phyloP scores from a whole-genome alignment of 1,140 invertebrate genomes.

The Dendrolimus kikuchii region DNA sequence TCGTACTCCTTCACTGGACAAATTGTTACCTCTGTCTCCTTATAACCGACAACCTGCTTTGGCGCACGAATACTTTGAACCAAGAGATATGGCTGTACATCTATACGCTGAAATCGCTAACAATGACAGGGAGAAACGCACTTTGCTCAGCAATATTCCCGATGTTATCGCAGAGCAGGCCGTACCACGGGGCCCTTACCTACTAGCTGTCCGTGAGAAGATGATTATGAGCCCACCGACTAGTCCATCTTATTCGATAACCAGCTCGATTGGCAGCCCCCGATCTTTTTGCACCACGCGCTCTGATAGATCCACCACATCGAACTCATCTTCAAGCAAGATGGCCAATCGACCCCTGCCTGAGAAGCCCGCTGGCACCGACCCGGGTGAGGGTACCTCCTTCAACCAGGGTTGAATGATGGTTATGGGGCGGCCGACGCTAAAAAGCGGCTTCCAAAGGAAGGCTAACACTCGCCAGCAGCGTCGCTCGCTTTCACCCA shows the following conservation, averaged over 20 bases:
- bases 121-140: slow-evolving; percentile 51
- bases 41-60: slow-evolving; percentile 73
- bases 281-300: slow-evolving; percentile 21
- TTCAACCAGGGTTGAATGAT: slow-evolving; percentile 31
- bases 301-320: slow-evolving; percentile 44
- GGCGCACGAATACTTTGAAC: slow-evolving; percentile 81
- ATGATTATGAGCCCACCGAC: slow-evolving; percentile 21
- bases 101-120: slow-evolving; percentile 80
- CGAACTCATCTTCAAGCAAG: slow-evolving; percentile 64
- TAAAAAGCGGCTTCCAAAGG: not conserved
- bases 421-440: slow-evolving; percentile 10
- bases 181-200: slow-evolving; percentile 52
- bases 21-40: slow-evolving; percentile 67
- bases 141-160: slow-evolving; percentile 49
- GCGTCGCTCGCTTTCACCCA: slow-evolving; percentile 7
- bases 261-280: slow-evolving; percentile 16
- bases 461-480: not conserved
- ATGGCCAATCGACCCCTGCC: slow-evolving; percentile 81
- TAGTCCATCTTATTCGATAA: slow-evolving; percentile 19
- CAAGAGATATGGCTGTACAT: slow-evolving; percentile 78
- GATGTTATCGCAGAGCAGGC: slow-evolving; percentile 51
- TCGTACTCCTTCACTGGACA: slow-evolving; percentile 75
- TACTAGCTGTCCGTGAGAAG: slow-evolving; percentile 56
- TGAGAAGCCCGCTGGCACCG: slow-evolving; percentile 73
- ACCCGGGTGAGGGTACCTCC: slow-evolving; percentile 60